These are phyloP conservation scores for Mycalesis mineus DNA, from an alignment of 2,888 invertebrate species.

Conservation along the genomic window DNA sequence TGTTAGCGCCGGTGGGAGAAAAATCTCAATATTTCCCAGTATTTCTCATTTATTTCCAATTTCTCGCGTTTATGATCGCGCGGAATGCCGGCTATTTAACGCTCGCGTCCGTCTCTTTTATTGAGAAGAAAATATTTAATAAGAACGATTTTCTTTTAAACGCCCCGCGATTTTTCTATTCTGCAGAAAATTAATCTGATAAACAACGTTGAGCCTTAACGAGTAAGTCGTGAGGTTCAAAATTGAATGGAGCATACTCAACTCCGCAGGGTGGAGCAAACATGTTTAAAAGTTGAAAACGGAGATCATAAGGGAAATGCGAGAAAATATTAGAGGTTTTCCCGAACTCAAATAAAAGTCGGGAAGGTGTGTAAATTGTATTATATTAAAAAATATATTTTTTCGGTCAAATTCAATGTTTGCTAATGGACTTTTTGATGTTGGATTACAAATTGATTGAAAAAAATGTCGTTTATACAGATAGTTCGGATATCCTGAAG, in stretches of 20 bases:
- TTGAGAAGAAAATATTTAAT: constrained; percentile 59
- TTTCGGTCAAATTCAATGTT: background rate
- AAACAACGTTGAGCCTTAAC: background rate
- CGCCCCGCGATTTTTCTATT: constrained; percentile 40
- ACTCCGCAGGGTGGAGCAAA: background rate
- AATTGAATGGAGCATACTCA: background rate
- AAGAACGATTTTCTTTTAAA: constrained; percentile 51
- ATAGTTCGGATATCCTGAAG: no score
- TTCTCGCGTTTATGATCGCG: constrained; percentile 44
- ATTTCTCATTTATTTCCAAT: constrained; percentile 52
- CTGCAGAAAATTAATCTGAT: constrained; percentile 6
- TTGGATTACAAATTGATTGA: no score
- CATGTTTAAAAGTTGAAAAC: constrained; percentile 16
- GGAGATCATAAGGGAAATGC: constrained; percentile 12
- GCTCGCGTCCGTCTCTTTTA: constrained; percentile 41
- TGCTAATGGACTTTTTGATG: background rate
- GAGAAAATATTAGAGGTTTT: constrained; percentile 11
- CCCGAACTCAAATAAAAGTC: constrained; percentile 10
- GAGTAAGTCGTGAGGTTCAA: background rate
- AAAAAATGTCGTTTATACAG: no score
- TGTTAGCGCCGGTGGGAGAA: constrained; percentile 22
- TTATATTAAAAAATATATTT: background rate
- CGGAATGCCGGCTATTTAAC: constrained; percentile 46
- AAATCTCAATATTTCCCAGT: constrained; percentile 37
- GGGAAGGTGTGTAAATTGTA: background rate